Evolutionary conservation across 2,113 vertebrate species (phyloP).

Genomic region (Vulpes lagopus): DNA sequence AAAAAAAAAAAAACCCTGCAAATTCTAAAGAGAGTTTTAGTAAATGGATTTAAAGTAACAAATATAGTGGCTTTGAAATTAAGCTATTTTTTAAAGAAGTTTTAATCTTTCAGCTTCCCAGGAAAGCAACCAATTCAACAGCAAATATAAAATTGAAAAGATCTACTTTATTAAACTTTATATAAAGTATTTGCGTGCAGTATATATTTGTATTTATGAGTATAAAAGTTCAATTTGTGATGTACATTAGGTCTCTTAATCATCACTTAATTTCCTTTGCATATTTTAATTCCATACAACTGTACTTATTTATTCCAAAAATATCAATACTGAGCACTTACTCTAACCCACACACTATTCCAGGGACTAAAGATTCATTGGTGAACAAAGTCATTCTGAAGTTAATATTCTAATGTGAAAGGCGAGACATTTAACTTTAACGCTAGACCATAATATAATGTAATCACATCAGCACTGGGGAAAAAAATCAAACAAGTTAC

Average conservation of each 20-base stretch:
- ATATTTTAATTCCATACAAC: not conserved
- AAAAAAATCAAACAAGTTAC: not conserved
- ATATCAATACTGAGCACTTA: not conserved
- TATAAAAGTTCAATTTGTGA: not conserved
- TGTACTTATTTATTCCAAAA: not conserved
- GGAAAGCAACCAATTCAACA: constrained; percentile 13
- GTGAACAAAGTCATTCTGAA: not conserved
- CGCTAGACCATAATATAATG: not conserved
- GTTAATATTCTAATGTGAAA: not conserved
- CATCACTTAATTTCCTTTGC: not conserved
- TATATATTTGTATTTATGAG: not conserved
- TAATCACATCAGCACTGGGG: not conserved
- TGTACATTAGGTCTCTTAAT: not conserved
- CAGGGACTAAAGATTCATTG: not conserved
- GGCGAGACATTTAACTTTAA: not conserved
- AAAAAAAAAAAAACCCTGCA: not conserved
- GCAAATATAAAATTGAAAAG: constrained; percentile 27
- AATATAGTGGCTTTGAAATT: not conserved
- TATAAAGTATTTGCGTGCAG: not conserved
- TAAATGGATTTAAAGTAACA: constrained; percentile 46
- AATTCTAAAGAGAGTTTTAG: not conserved
- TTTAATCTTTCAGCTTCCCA: not conserved
- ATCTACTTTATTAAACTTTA: constrained; percentile 47
- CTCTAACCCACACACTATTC: not conserved
- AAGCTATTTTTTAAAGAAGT: not conserved